A percentile compares a stretch with the other conserved stretches of the same genome.
These are phyloP conservation scores for Anguilla megastoma DNA, from an alignment of 2,797 vertebrate species.

Conservation along the genomic window DNA sequence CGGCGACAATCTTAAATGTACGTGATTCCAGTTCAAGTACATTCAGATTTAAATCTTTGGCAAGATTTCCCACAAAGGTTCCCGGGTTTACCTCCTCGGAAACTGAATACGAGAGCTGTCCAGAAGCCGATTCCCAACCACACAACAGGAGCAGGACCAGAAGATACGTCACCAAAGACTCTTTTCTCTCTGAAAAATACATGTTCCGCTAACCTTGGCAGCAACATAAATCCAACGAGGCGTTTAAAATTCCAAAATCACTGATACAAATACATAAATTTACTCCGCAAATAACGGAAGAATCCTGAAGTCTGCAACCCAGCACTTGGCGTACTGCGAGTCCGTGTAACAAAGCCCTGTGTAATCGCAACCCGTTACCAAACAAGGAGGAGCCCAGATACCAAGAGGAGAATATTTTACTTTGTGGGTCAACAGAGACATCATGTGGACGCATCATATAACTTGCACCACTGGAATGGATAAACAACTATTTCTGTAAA, in stretches of 20 bases:
- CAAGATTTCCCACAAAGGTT: conserved; percentile 66
- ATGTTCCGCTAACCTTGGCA: conserved; percentile 9
- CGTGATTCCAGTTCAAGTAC: conserved; percentile 58
- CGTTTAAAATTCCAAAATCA: background rate
- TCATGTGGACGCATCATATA: background rate
- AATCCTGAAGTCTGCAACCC: background rate
- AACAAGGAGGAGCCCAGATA: conserved; percentile 17
- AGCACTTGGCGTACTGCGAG: no score
- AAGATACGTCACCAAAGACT: background rate
- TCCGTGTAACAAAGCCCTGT: conserved; percentile 8
- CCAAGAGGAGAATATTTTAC: background rate
- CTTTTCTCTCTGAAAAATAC: background rate
- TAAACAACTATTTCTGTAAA: no score
- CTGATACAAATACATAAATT: background rate
- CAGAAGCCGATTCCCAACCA: conserved; percentile 14
- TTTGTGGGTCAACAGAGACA: conserved; percentile 22
- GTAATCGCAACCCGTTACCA: background rate
- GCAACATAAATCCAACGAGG: background rate
- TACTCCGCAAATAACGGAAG: background rate
- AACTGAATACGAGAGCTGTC: conserved; percentile 61
- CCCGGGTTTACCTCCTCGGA: conserved; percentile 64
- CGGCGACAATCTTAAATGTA: conserved; percentile 63
- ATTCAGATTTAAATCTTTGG: conserved; percentile 64
- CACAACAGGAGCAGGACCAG: background rate
- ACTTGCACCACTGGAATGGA: no score